Evolutionary conservation across 1,140 invertebrate species (phyloP), one percentile per base, ranked within the genome.

Genomic region (Drosophila simulans): DNA sequence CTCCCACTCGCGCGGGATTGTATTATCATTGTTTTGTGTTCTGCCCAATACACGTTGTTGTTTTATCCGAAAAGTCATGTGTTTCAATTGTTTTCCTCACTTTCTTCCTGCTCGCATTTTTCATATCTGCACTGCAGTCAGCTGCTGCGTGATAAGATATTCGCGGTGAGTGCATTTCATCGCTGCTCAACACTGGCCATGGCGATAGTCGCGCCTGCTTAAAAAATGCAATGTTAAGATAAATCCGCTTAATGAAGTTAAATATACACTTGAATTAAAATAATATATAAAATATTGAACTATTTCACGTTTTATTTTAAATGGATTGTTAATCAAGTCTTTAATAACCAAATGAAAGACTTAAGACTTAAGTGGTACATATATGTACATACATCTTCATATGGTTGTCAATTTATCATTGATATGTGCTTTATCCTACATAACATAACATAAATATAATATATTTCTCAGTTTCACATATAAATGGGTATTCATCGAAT

Each of bases 11-110:
- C 37, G 20, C 12, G 37, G 64, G 40, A 65, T 25, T 73, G 53
- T 76, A 74, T 74, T 84, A 69, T 62, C 45, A 59, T 63, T 68
- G 59, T 76, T 84, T 70, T 66, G 70, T 84, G 80, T 82, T 83
- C 58, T 65, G 46, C 54, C 72, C 69, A 82, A 82, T 79, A 84
- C 69, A 82, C 43, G 49, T 74, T 83, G 63, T 82, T 80, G 49
- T 62, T 79, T 63, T 60, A 68, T 52, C 53, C 59, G 43, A 77
- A 45, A 45, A 66, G 15, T 70, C 42, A 76, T 58, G 53, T 71
- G 57, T 70, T 53, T 56, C 25, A 51, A 35, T 68, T 42, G 20
- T 49, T 40, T 34, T 3, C 31, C 3, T 8, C 8, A 37, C 27
- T 52, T 64, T 27, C 12, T 3, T 39, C 10, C 11, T 25, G 15